These are phyloP conservation scores for Scolopax bukidnonensis DNA, from an alignment of 2,797 vertebrate genomes.

Conservation along the genomic window DNA sequence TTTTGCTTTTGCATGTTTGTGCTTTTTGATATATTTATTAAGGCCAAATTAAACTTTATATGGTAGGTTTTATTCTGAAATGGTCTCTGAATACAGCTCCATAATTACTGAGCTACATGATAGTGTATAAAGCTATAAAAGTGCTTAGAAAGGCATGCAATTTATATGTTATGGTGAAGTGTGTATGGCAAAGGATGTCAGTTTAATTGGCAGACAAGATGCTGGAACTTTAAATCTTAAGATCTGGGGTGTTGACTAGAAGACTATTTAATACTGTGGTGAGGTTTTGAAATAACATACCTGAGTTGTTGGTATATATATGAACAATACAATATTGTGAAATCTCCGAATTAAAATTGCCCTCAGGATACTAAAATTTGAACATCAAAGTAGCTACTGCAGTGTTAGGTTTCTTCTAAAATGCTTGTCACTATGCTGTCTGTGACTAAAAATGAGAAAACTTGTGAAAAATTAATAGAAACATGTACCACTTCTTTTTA, in stretches of 20 bases:
- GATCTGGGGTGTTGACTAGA: slow-evolving; percentile 1
- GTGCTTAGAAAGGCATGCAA: slow-evolving; percentile 71
- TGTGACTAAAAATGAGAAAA: not conserved
- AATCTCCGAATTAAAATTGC: slow-evolving; percentile 33
- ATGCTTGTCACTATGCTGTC: not conserved
- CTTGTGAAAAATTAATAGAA: not conserved
- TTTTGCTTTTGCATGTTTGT: slow-evolving; percentile 61
- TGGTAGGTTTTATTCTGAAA: slow-evolving; percentile 74
- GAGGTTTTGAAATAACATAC: slow-evolving; percentile 60
- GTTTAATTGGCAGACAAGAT: slow-evolving; percentile 76
- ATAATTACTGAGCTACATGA: slow-evolving; percentile 72
- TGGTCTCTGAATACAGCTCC: slow-evolving; percentile 66
- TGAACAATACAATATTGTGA: slow-evolving; percentile 48
- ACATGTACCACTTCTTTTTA: not conserved
- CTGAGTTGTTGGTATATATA: slow-evolving; percentile 25
- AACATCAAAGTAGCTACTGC: not conserved
- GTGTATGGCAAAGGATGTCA: slow-evolving; percentile 72
- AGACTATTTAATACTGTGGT: slow-evolving; percentile 42
- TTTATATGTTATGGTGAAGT: slow-evolving; percentile 73
- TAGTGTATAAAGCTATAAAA: slow-evolving; percentile 75
- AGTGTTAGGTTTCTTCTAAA: not conserved
- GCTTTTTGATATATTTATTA: slow-evolving; percentile 68
- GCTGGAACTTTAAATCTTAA: slow-evolving; percentile 74
- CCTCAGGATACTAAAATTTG: slow-evolving; percentile 1
- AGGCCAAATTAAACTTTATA: slow-evolving; percentile 75